Evolutionary conservation across 1,140 invertebrate genomes (phyloP).

Genomic region (Mesaphorura yosii): DNA sequence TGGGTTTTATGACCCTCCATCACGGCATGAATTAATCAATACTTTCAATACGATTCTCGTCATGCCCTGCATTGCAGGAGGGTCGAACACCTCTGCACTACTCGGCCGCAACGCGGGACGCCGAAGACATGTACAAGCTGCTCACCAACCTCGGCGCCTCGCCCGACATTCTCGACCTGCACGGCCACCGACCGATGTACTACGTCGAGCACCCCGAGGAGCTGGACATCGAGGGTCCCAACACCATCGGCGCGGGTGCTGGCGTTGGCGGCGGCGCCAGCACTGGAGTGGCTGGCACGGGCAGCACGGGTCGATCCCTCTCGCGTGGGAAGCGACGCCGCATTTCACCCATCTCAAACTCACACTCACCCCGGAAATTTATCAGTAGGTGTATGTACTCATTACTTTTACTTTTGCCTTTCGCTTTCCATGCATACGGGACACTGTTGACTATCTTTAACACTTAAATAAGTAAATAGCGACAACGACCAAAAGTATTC

Average conservation of each 20-base stretch:
- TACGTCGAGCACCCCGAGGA: constrained; percentile 46
- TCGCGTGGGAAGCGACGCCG: constrained; percentile 10
- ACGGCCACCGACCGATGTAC: constrained; percentile 54
- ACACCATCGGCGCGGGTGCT: too few species aligned
- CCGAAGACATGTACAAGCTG: constrained; percentile 49
- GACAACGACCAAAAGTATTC: too few species aligned
- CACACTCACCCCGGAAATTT: constrained; percentile 4
- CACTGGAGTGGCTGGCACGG: too few species aligned
- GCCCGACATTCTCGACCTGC: constrained; percentile 50
- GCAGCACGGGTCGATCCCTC: background rate
- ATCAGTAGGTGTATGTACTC: constrained; percentile 4
- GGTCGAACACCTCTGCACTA: constrained; percentile 72
- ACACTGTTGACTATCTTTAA: too few species aligned
- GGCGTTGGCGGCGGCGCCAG: too few species aligned
- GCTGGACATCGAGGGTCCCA: constrained; percentile 29
- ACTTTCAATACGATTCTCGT: too few species aligned
- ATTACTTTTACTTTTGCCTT: too few species aligned
- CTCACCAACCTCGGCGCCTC: constrained; percentile 55
- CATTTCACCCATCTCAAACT: constrained; percentile 17
- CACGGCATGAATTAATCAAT: too few species aligned
- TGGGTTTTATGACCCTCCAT: too few species aligned
- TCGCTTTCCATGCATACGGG: too few species aligned
- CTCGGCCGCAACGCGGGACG: constrained; percentile 49
- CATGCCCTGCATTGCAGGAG: too few species aligned
- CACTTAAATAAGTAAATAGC: too few species aligned